A percentile compares a stretch with the other conserved stretches of the same genome.
Conservation (phyloP, 2,113 vertebrate genomes). For the Phalacrocorax brasilianus region DNA sequence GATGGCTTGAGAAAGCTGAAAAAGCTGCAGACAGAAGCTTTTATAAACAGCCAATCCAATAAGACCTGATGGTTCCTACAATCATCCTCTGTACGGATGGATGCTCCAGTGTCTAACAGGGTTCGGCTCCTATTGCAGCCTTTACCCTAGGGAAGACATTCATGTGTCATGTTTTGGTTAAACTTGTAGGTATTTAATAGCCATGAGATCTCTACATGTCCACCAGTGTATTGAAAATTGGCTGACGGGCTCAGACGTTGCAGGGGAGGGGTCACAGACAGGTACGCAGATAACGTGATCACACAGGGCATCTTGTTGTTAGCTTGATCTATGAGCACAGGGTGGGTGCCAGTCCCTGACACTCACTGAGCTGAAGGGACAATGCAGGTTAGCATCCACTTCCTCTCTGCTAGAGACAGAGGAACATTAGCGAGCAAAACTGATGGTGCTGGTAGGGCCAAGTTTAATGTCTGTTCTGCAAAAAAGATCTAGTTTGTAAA, state of each 20-base stretch:
- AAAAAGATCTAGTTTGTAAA: not conserved
- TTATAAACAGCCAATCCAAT: not conserved
- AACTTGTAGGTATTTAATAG: not conserved
- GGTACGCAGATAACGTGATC: accelerated
- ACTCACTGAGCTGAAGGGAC: not conserved
- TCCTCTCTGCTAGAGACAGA: not conserved
- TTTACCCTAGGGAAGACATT: too few relatives aligned
- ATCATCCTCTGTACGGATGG: not conserved
- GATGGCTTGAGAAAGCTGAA: not conserved
- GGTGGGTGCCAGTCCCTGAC: not conserved
- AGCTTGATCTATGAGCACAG: not conserved
- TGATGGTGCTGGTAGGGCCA: not conserved
- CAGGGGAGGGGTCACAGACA: not conserved
- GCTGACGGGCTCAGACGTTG: not conserved
- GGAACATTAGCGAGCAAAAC: not conserved
- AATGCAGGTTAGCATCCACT: not conserved
- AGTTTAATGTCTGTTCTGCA: not conserved
- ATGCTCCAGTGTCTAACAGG: not conserved
- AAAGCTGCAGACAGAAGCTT: not conserved
- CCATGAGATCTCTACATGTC: not conserved
- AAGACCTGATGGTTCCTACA: not conserved
- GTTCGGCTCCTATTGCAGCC: not conserved
- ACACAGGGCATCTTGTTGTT: not conserved
- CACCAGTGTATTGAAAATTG: not conserved
- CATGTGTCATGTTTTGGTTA: not conserved